Conservation (phyloP, 2,113 vertebrate species). For the Aphyosemion australe region DNA sequence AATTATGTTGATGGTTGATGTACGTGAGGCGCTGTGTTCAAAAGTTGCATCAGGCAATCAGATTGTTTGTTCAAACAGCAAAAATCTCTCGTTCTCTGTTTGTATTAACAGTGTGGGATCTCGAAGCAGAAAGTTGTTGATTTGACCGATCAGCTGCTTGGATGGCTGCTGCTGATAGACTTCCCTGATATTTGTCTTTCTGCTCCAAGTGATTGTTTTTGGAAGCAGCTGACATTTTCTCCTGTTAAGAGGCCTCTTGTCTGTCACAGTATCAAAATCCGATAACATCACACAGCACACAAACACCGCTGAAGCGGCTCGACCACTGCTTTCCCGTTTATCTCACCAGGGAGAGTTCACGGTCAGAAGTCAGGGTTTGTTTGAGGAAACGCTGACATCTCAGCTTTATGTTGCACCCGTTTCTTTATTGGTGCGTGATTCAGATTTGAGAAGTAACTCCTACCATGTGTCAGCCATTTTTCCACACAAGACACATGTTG, state of each 20-base stretch:
- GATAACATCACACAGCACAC: constrained; percentile 49
- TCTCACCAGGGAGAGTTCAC: constrained; percentile 34
- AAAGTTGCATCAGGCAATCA: neutral
- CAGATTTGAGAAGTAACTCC: constrained; percentile 23
- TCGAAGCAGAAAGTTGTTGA: constrained; percentile 20
- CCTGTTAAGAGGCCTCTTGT: constrained; percentile 49
- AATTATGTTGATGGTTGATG: too few relatives aligned
- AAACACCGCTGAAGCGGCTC: constrained; percentile 45
- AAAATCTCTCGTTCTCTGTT: neutral
- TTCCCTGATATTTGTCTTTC: constrained; percentile 47
- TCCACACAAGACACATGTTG: constrained; percentile 26
- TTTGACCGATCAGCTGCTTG: constrained; percentile 39
- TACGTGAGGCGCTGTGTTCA: too few relatives aligned
- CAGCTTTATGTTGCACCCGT: constrained; percentile 7
- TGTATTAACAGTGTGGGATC: too few relatives aligned
- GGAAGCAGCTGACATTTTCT: constrained; percentile 63
- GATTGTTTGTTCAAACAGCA: neutral
- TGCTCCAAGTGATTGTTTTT: constrained; percentile 35
- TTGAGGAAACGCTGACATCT: constrained; percentile 13
- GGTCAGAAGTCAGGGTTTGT: constrained; percentile 26
- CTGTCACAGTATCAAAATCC: constrained; percentile 47
- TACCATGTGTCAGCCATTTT: constrained; percentile 23
- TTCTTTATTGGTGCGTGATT: constrained; percentile 22
- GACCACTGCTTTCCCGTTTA: constrained; percentile 38
- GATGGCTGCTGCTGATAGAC: constrained; percentile 43